phyloP scores from a whole-genome alignment of 2,888 invertebrate species.

The Ctena decussata region DNA sequence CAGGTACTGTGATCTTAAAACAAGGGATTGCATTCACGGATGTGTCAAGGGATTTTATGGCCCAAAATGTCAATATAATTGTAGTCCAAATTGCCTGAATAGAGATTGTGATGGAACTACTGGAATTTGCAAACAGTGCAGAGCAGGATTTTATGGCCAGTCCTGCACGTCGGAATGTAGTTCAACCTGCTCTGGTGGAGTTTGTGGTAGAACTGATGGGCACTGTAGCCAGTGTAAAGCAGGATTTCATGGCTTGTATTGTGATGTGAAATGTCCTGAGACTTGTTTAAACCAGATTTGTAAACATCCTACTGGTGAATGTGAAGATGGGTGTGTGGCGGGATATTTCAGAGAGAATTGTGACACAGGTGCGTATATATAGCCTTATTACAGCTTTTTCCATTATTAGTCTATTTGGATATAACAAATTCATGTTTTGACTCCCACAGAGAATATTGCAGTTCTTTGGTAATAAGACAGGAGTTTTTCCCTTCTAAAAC shows the following conservation, averaged over 20 bases:
- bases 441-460: no score
- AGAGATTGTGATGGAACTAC: conserved; percentile 47
- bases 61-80: conserved; percentile 48
- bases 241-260: neutral
- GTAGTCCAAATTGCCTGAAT: conserved; percentile 50
- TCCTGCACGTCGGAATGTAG: conserved; percentile 38
- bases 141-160: conserved; percentile 38
- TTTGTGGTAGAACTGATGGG: conserved; percentile 32
- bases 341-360: neutral
- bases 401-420: no score
- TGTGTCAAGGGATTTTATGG: conserved; percentile 66
- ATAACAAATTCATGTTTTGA: no score
- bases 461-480: no score
- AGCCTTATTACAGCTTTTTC: no score
- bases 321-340: neutral
- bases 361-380: neutral
- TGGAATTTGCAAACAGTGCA: conserved; percentile 38
- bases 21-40: conserved; percentile 57
- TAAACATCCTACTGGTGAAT: neutral
- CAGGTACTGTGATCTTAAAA: conserved; percentile 43
- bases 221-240: neutral
- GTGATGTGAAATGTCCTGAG: neutral
- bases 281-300: neutral
- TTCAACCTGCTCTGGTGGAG: conserved; percentile 22
- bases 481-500: no score